phyloP scores from a whole-genome alignment of 2,888 invertebrate genomes.

The Eupithecia centaureata region DNA sequence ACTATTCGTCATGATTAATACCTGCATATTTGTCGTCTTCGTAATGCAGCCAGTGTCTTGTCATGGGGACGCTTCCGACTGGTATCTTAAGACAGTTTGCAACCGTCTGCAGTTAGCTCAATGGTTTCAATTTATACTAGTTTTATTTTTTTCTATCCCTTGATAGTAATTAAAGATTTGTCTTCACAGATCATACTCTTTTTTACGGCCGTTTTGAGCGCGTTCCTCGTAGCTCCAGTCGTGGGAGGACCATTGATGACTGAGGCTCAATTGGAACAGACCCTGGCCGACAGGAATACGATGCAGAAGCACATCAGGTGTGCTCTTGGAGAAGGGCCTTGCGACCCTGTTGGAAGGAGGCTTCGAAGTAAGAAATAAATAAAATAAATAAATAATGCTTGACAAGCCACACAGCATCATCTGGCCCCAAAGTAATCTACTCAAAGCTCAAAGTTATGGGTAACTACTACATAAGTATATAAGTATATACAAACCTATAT shows the following conservation, averaged over 20 bases:
- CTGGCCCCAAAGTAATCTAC: not conserved
- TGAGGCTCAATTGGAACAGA: constrained; percentile 86
- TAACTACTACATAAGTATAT: too few species aligned
- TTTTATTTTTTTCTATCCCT: too few species aligned
- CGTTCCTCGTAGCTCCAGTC: constrained; percentile 34
- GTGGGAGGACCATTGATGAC: constrained; percentile 78
- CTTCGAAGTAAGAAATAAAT: constrained; percentile 85
- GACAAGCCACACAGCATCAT: not conserved
- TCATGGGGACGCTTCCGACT: too few species aligned
- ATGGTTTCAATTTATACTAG: too few species aligned
- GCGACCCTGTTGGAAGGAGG: constrained; percentile 88
- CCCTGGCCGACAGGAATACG: constrained; percentile 85
- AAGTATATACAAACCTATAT: too few species aligned
- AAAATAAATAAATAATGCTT: not conserved
- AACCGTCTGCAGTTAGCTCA: too few species aligned
- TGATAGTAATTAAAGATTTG: too few species aligned
- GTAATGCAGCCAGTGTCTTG: too few species aligned
- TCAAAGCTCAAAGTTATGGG: too few species aligned
- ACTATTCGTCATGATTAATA: not conserved
- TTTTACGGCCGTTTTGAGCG: constrained; percentile 41
- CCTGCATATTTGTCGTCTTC: too few species aligned
- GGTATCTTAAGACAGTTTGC: too few species aligned
- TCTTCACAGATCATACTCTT: constrained; percentile 48
- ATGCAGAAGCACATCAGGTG: constrained; percentile 88
- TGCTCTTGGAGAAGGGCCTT: constrained; percentile 88